phyloP scores from a whole-genome alignment of 2,113 vertebrate species.

The Vidua chalybeata region DNA sequence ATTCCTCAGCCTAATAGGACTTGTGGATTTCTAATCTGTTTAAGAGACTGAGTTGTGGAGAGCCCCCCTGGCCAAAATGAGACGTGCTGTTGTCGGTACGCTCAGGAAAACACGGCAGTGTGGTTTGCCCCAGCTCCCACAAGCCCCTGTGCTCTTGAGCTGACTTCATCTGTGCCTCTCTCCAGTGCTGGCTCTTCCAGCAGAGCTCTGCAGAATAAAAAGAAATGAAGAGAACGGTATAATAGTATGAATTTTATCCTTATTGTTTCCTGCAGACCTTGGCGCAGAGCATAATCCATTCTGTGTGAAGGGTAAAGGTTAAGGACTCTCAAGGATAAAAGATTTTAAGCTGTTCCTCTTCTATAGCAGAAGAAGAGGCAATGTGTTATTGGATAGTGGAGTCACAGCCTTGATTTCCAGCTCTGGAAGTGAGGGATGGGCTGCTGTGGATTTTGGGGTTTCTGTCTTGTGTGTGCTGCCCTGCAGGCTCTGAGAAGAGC shows the following conservation, averaged over 20 bases:
- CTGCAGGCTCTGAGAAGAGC: neutral
- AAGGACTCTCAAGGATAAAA: neutral
- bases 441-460: neutral
- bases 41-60: neutral
- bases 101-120: neutral
- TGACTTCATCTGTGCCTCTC: neutral
- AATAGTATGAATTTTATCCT: neutral
- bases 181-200: neutral
- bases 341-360: neutral
- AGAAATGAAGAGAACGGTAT: neutral
- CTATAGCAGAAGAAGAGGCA: neutral
- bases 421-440: neutral
- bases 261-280: neutral
- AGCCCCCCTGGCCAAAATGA: neutral
- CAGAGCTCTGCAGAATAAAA: constrained; percentile 15
- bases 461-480: neutral
- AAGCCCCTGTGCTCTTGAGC: neutral
- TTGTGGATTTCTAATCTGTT: neutral
- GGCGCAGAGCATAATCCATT: neutral
- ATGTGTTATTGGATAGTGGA: neutral
- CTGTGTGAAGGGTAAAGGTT: neutral
- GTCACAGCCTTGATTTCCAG: neutral
- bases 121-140: neutral
- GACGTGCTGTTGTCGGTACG: neutral
- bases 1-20: neutral